Evolutionary conservation across 2,113 vertebrate species (phyloP), one percentile per base, ranked within the genome.

Genomic region (Scartelaos histophorus): DNA sequence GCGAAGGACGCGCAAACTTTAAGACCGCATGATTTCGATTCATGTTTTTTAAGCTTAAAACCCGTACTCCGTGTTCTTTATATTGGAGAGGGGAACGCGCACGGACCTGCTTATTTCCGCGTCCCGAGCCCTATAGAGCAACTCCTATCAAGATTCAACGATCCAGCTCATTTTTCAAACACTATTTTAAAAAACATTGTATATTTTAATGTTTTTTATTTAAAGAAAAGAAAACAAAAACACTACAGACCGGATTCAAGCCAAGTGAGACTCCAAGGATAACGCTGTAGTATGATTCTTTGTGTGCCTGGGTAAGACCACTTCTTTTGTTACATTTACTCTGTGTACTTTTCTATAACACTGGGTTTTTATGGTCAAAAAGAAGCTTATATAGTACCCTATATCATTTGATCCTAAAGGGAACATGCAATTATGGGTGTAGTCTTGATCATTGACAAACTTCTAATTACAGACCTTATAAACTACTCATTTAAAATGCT

Each of bases 261-360:
- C 16, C 24, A 13, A 2, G 16, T 47, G 62, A 68, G 82, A 81
- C 60, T 79, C 47, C 66, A 67, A 15, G 65, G 78, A 85, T 35
- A 38, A 19, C 61, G 25, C 34, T 43, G 12, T 82, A 90, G 82
- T 66, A 94, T 94, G 94, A 94, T 94, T 89, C 91, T 94, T 76
- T 94, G 93, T 84, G 93, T 94, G 25, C 90, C 92, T 75, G 79
- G 93, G 94, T 94, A 86, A 93, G 94, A 88, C 29, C 46, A 79
- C 75, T 71, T 78, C 64, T 77, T 85, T 87, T 85, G 81, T 88
- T 35, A 61, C 38, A 24, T 53, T 21, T 1, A 1, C 13, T 19
- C 13, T 15, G 21, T 29, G 17, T 3, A 66, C 65, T 22, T 24
- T 24, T 45, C 13, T 1, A 10, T 43, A 47, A 47, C 47, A 47